Conservation (phyloP, 2,888 invertebrate species). For the Operophtera brumata region DNA sequence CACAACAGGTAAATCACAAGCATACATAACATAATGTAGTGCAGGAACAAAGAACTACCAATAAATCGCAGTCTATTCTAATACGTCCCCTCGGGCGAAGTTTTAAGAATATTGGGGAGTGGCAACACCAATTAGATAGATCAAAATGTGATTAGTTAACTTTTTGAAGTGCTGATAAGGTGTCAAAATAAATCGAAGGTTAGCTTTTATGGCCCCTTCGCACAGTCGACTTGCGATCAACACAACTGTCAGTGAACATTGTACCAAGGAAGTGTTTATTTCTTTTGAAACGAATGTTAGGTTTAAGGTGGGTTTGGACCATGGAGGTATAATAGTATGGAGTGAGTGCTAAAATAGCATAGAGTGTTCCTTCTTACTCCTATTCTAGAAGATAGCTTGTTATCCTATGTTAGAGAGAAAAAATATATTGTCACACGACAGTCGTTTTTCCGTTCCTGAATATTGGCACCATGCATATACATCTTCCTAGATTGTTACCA, state of each 20-base stretch:
- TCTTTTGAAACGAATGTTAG: no score
- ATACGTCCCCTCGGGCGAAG: constrained; percentile 28
- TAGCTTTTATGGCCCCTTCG: constrained; percentile 4
- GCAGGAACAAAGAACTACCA: neutral
- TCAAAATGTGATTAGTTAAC: constrained; percentile 24
- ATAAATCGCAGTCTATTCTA: constrained; percentile 26
- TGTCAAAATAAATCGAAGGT: constrained; percentile 30
- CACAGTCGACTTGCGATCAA: neutral
- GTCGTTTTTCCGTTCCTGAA: no score
- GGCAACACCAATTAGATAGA: constrained; percentile 26
- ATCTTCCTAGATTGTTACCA: no score
- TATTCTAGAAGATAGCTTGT: no score
- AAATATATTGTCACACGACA: no score
- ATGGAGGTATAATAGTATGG: no score
- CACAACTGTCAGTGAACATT: constrained; percentile 6
- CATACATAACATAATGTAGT: no score
- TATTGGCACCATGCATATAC: no score
- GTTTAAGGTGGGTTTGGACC: no score
- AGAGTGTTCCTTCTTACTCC: no score
- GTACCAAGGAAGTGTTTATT: neutral
- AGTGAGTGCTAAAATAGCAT: no score
- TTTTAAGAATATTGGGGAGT: constrained; percentile 27
- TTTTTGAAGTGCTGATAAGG: constrained; percentile 24
- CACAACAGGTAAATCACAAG: neutral
- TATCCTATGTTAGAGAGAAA: no score